Base-by-base conservation (phyloP, 2,888 invertebrate species). In the Drosophila borealis region DNA sequence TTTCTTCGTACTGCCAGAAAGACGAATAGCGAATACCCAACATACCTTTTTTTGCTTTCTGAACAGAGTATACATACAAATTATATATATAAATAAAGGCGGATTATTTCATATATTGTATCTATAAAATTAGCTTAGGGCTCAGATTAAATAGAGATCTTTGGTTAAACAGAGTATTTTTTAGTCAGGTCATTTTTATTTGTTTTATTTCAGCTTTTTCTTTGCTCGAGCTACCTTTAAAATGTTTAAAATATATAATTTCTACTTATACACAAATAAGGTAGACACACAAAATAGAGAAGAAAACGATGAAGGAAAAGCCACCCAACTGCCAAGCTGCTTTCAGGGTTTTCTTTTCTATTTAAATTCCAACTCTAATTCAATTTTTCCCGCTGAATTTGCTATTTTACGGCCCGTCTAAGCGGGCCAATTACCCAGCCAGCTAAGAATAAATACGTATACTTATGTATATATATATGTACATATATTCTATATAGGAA, bases 331-430 rank as follows among this genome's bases (percentile, higher is more conserved):
- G 37, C 42, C 45, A 41, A 36, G 19, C 36, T 39, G 45, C 49
- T 54, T 50, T 60, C 44, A 41, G 29, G 29, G 34, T 29, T 62
- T 71, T 71, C 67, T 66, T 75, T 71, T 53, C 69, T 66, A 75
- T 83, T 86, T 83, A 78, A 81, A 83, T 81, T 77, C 70, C 76
- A 68, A 68, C 86, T 85, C 83, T 82, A 82, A 85, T 88, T 84
- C 74, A 84, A 85, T 84, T 84, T 83, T 70, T 71, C 51, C 29
- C 71, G 88, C 83, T 88, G 84, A 88, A 77, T 78, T 76, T 78
- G 77, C 74, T 54, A 70, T 76, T 61, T 45, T 49, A 17, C 25
- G 49, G 33, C 33, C 19, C 49, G 59, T 69, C 71, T 80, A 71
- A 68, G 65, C 74, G n/a, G 41, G 29, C 50, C 69, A 74, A 78